Percentiles rank a stretch among this genome's conserved stretches.
Conservation (phyloP, 2,888 invertebrate species). For the Nycteola revayana region DNA sequence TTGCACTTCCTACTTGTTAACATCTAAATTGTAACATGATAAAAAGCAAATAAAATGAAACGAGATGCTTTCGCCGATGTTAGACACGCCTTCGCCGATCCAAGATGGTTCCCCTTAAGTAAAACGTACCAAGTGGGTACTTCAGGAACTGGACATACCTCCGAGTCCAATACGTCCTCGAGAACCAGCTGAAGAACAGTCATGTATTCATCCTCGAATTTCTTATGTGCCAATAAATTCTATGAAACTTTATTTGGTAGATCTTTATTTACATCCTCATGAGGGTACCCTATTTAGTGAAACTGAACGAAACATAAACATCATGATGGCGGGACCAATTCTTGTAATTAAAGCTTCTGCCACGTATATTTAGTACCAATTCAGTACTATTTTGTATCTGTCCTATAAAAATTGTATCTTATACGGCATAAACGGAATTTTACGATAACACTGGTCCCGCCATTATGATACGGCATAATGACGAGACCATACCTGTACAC, state of each 20-base stretch:
- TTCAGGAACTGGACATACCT: background rate
- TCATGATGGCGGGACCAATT: no score
- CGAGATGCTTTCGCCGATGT: conserved; percentile 1
- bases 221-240: conserved; percentile 1
- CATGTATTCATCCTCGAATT: conserved; percentile 1
- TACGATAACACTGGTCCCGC: no score
- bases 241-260: background rate
- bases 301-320: background rate
- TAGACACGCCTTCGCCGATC: conserved; percentile 1
- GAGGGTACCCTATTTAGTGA: conserved; percentile 5
- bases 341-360: no score
- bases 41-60: no score
- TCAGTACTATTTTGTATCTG: no score
- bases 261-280: conserved; percentile 11
- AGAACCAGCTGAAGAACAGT: conserved; percentile 1
- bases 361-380: no score
- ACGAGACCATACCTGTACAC: no score
- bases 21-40: no score
- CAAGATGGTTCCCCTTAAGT: background rate
- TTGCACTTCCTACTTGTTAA: no score
- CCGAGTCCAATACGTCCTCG: background rate
- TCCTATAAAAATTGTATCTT: no score
- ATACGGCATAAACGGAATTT: no score
- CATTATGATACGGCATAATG: no score
- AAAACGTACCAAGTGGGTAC: background rate